Base-by-base conservation (phyloP, 2,888 invertebrate species). In the Rhagophthalmus giganteus region DNA sequence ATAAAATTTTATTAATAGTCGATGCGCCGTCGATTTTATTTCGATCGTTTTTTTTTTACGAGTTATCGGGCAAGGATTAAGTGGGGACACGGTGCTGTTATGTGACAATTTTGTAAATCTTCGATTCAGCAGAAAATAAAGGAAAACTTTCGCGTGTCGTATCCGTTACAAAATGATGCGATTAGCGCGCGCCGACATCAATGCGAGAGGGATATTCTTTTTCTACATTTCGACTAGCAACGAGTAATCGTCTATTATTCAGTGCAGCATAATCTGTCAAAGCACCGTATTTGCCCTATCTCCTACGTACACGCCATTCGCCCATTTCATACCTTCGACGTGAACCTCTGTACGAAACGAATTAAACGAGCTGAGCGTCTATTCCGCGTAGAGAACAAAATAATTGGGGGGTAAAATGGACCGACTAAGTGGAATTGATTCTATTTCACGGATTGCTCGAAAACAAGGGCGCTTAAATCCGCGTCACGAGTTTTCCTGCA, bases 211-310 rank as follows among this genome's bases (percentile, higher is more conserved):
- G n/a, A n/a, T n/a, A 54, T 52, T 38, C 33, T 32, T 14, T 39
- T 44, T 49, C 53, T 48, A 54, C 53, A 53, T 59, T 59, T 57
- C 59, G 53, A 46, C 42, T 59, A 55, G 55, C 55, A 59, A 62
- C 64, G 60, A 61, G 64, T 66, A 68, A 66, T 63, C 45, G 65
- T 63, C 67, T 68, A 67, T 69, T 68, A 68, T 68, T 68, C 65
- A 67, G 63, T 69, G 64, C 65, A 65, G 61, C 59, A 63, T 70
- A 70, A 70, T 70, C 69, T 68, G 67, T 69, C 68, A 70, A 69
- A 69, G 70, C 65, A 62, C 61, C 55, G 65, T 63, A 63, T 66
- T 64, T 62, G 63, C 66, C 69, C 64, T 70, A 68, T 70, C 69
- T 67, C 62, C 55, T 62, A 55, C 59, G 63, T 61, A 65, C 68